phyloP scores from a whole-genome alignment of 2,113 vertebrate species.

The Gavia stellata region DNA sequence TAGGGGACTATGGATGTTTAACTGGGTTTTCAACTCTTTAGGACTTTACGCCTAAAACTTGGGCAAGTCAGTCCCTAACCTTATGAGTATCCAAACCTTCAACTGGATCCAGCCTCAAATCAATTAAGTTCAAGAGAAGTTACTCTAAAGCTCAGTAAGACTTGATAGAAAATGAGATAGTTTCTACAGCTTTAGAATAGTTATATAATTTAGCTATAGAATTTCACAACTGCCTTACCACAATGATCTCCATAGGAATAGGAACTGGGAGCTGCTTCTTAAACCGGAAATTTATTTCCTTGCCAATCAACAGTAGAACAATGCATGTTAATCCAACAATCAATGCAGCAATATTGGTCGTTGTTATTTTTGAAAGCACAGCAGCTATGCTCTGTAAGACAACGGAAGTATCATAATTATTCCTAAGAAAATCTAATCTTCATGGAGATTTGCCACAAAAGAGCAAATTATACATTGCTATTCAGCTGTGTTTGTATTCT shows the following conservation, averaged over 20 bases:
- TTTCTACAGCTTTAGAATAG: background rate
- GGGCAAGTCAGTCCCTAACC: background rate
- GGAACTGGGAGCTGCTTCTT: constrained; percentile 90
- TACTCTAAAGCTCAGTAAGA: background rate
- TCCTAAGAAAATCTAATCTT: background rate
- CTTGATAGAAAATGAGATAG: background rate
- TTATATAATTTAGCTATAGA: background rate
- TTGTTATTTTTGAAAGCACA: constrained; percentile 79
- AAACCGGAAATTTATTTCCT: constrained; percentile 88
- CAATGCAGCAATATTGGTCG: constrained; percentile 82
- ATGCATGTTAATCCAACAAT: constrained; percentile 82
- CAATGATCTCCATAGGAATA: constrained; percentile 95
- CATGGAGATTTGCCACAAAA: background rate
- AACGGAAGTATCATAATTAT: constrained; percentile 9
- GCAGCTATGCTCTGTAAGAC: constrained; percentile 81
- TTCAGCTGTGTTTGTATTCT: background rate
- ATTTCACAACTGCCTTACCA: constrained; percentile 72
- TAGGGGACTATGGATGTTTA: background rate
- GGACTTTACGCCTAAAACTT: background rate
- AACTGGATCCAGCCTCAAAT: background rate
- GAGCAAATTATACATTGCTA: background rate
- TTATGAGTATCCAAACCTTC: background rate
- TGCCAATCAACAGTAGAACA: constrained; percentile 82
- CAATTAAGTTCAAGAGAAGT: background rate
- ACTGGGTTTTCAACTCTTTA: background rate